phyloP scores from a whole-genome alignment of 2,888 invertebrate species.

The Tachina lurida region DNA sequence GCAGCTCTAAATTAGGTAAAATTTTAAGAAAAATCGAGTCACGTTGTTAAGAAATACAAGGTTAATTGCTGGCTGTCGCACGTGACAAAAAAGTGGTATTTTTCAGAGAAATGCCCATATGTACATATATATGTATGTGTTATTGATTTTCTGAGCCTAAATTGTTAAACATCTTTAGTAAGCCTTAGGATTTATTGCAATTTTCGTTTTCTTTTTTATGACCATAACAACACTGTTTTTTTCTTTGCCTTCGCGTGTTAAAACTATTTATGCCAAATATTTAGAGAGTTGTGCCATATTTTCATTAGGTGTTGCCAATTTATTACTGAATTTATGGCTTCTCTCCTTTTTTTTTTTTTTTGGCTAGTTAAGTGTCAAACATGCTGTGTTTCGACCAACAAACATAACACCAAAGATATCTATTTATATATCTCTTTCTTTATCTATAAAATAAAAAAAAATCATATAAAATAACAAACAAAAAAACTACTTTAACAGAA shows the following conservation, averaged over 20 bases:
- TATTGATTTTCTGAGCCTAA: too few species aligned
- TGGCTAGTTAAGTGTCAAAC: conserved; percentile 28
- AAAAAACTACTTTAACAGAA: conserved; percentile 25
- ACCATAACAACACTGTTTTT: background rate
- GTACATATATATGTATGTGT: too few species aligned
- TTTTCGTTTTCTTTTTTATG: background rate
- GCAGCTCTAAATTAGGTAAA: too few species aligned
- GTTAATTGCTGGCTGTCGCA: too few species aligned
- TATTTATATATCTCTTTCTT: conserved; percentile 11
- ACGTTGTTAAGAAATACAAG: too few species aligned
- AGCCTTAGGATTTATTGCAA: background rate
- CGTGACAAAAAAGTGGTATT: too few species aligned
- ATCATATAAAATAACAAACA: conserved; percentile 25
- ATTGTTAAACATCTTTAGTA: background rate
- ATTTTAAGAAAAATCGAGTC: too few species aligned
- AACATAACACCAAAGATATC: conserved; percentile 33
- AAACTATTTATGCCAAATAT: conserved; percentile 50
- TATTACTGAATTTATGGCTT: conserved; percentile 24
- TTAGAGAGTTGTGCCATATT: conserved; percentile 59
- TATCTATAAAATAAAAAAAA: conserved; percentile 20
- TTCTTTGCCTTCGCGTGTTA: background rate
- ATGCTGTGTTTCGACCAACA: conserved; percentile 44
- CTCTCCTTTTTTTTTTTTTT: background rate
- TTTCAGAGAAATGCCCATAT: too few species aligned
- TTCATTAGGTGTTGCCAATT: conserved; percentile 58